A percentile compares a stretch with the other conserved stretches of the same genome.
Evolutionary conservation across 1,140 invertebrate genomes (phyloP).

Genomic region (Solenopsis fugax): DNA sequence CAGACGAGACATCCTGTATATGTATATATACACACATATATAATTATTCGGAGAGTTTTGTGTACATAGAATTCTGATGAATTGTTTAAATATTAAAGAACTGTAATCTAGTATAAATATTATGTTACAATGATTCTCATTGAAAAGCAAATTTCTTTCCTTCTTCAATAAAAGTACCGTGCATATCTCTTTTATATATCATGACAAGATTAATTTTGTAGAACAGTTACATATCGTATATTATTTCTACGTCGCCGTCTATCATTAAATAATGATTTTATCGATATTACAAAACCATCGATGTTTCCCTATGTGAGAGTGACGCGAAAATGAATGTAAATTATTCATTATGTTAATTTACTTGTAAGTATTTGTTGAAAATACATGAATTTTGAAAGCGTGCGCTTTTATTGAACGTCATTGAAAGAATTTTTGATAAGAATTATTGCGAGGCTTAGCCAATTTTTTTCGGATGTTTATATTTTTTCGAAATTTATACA

Average conservation of each 20-base stretch:
- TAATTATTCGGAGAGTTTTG: conserved; percentile 15
- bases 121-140: conserved; percentile 28
- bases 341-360: conserved; percentile 51
- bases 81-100: conserved; percentile 49
- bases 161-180: conserved; percentile 46
- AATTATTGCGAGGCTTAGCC: neutral
- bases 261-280: conserved; percentile 41
- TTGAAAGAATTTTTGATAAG: neutral
- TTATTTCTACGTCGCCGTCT: neutral
- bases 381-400: conserved; percentile 37
- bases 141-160: conserved; percentile 29
- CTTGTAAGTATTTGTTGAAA: conserved; percentile 46
- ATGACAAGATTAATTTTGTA: conserved; percentile 24
- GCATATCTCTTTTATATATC: conserved; percentile 41
- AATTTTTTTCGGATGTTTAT: too few relatives aligned
- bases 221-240: conserved; percentile 16
- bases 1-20: conserved; percentile 14
- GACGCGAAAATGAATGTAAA: conserved; percentile 16
- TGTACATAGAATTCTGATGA: conserved; percentile 56
- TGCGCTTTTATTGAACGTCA: neutral
- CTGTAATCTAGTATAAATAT: conserved; percentile 63
- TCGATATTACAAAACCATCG: conserved; percentile 18
- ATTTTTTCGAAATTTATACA: neutral
- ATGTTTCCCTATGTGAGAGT: neutral
- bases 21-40: neutral